Evolutionary conservation across 2,888 invertebrate species (phyloP), one percentile per base, ranked within the genome.

Genomic region (Cephus sareptanus): DNA sequence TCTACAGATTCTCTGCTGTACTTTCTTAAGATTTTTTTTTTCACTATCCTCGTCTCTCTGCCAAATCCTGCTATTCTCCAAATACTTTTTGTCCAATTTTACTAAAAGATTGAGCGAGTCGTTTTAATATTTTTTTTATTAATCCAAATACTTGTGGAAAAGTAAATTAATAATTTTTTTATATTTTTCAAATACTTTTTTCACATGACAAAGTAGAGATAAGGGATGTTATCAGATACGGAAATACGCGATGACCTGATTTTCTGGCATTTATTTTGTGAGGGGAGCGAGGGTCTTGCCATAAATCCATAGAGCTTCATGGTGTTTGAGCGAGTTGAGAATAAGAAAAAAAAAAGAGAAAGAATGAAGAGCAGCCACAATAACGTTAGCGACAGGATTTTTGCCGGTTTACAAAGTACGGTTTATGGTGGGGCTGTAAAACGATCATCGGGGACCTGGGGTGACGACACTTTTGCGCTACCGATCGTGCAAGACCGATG

Each of bases 381-480:
- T 77, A 71, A 80, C 74, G 56, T 34, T 37, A 75, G 77, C 80
- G 77, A 80, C 81, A 81, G 80, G 79, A 79, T 79, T 80, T 81
- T 77, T 80, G 71, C 74, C 77, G 68, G 76, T 73, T 80, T 77
- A 86, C 88, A 88, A 86, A 87, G 85, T 86, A 76, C 80, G 84
- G 86, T 88, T 90, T 88, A 87, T 85, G 85, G 82, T 81, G 81
- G 40, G 40, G 83, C 83, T 85, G 87, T 89, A 90, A 90, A 90
- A 84, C 86, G 85, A 90, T 90, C 86, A 90, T 90, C 82, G 87
- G 80, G 83, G 81, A 79, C 83, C 84, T 86, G 82, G 87, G 86
- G 90, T 89, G 90, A 88, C 87, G 90, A 90, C 89, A 87, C 87
- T 88, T 87, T 87, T 82, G 87, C 87, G 88, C 87, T 89, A 88